Evolutionary conservation across 30 jellyfish, hydroid and myxozoan species (phyloP), one percentile per base, ranked within the genome.

Genomic region (Pseudorhiza aurosa): DNA sequence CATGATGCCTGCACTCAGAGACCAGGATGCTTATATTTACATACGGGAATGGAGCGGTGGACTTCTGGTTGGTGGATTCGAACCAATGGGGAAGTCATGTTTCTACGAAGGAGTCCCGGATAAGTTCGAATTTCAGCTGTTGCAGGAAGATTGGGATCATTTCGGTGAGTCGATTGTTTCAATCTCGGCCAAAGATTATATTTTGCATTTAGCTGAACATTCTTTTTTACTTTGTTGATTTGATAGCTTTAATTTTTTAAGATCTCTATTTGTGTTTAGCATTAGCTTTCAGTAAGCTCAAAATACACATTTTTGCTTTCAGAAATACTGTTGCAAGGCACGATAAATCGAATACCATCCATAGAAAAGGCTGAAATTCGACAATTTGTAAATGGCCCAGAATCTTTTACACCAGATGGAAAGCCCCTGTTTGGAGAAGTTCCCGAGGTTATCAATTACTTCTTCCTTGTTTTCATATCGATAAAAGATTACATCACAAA

Each of bases 1-100:
- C 51, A 93, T 93, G 98, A 8, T 93, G 69, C 98, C 98, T 14
- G 96, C 83, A 51, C 50, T 87, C 1, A 88, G 98, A 33, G 98
- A 85, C 45, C 72, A 81, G 25, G 98, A 93, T 75, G 85, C 97
- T 11, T 37, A 55, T 37, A 33, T 95, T 6, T 93, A 93, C 71
- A 75, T 80, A 8, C 80, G 98, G 55, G 98, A 93, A 76, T 93
- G 98, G 98, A 85, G 97, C 72, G 98, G 98, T 3, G 98, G 98
- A 4, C 46, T 93, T 39, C 56, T 93, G 94, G 77, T 70, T 65
- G 98, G 98, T 49, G 97, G 98, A 0, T 93, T 93, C 58, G 98
- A 93, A 49, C 88, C 89, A 28, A 53, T 68, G 12, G 93, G 83
- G 10, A 85, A 80, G 75, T 88, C 98, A 4, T 93, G 98, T 46